Conservation (phyloP, 2,888 invertebrate genomes). For the Abrostola tripartita region DNA sequence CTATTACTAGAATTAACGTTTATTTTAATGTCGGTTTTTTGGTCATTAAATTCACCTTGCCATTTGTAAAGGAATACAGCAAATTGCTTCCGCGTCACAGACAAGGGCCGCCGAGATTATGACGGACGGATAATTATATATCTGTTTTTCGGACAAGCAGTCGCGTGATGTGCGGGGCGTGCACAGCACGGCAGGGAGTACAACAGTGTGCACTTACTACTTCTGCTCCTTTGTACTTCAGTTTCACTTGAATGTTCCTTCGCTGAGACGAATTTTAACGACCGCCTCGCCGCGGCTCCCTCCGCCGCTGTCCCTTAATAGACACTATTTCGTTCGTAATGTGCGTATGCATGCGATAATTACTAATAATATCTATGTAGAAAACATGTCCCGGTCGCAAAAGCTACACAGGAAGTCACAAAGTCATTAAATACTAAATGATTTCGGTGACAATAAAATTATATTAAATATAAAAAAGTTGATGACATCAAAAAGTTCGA, state of each 20-base stretch:
- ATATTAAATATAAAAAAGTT: conserved; percentile 25
- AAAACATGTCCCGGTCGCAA: conserved; percentile 30
- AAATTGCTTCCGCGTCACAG: conserved; percentile 56
- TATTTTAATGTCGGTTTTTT: conserved; percentile 46
- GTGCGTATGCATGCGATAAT: conserved; percentile 17
- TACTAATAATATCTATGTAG: conserved; percentile 10
- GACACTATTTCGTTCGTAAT: conserved; percentile 9
- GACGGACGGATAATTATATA: conserved; percentile 36
- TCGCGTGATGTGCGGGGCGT: background rate
- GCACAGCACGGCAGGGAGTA: too few relatives aligned
- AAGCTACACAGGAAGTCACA: conserved; percentile 39
- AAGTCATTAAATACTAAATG: conserved; percentile 40
- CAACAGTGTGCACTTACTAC: background rate
- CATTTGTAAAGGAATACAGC: conserved; percentile 38
- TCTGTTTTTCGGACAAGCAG: conserved; percentile 4
- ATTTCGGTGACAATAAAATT: conserved; percentile 38
- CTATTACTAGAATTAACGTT: conserved; percentile 21
- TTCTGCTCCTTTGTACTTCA: conserved; percentile 7
- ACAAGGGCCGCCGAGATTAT: conserved; percentile 54
- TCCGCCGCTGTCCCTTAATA: conserved; percentile 24
- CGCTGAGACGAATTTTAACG: conserved; percentile 1
- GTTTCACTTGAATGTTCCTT: background rate
- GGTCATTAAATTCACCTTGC: conserved; percentile 39
- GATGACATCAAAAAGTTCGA: conserved; percentile 38
- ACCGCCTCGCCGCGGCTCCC: conserved; percentile 13